These are phyloP conservation scores for Cephalotes varians DNA, from an alignment of 2,888 invertebrate species.

Conservation along the genomic window DNA sequence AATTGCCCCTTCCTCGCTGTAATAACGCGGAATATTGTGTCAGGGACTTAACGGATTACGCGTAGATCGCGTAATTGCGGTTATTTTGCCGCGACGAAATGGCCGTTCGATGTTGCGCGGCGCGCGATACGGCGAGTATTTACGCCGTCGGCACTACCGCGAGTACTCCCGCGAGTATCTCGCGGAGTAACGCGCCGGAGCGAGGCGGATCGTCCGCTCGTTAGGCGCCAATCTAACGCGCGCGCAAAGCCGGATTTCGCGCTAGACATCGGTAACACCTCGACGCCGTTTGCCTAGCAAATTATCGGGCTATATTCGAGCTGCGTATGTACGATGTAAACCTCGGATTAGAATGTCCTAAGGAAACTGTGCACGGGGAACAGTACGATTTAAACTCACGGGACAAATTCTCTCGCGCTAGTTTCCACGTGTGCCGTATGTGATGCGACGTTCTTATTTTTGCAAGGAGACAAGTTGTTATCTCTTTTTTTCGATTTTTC, in stretches of 20 bases:
- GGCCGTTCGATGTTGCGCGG: neutral
- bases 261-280: slow-evolving; percentile 5
- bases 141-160: neutral
- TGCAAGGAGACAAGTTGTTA: neutral
- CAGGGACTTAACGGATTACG: slow-evolving; percentile 46
- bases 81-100: slow-evolving; percentile 1
- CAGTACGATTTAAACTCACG: neutral
- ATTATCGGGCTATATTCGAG: slow-evolving; percentile 31
- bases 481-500: neutral
- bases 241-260: slow-evolving; percentile 42
- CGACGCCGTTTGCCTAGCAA: slow-evolving; percentile 32
- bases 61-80: slow-evolving; percentile 37
- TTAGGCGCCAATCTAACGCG: slow-evolving; percentile 13
- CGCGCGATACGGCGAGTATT: neutral
- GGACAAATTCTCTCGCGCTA: neutral
- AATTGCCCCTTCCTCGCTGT: slow-evolving; percentile 35
- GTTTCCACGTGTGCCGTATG: neutral
- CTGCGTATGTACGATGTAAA: neutral
- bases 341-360: slow-evolving; percentile 14
- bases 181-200: neutral
- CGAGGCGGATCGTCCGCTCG: slow-evolving; percentile 8
- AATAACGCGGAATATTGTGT: slow-evolving; percentile 50
- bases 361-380: slow-evolving; percentile 16
- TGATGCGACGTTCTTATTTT: neutral
- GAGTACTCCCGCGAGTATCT: neutral